Base-by-base conservation (phyloP, 2,888 invertebrate genomes). In the Lochmaea capreae region DNA sequence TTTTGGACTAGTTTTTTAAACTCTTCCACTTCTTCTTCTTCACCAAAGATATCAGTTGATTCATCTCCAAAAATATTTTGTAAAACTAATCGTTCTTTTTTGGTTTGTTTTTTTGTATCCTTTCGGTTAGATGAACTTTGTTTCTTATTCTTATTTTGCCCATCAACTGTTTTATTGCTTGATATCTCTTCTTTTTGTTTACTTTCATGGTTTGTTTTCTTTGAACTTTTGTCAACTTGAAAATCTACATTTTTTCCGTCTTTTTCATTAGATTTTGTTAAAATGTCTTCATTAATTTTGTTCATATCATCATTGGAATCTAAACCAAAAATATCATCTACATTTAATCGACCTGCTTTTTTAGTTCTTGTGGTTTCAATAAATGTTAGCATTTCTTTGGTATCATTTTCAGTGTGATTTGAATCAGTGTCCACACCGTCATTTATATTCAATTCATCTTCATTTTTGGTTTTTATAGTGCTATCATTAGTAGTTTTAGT, bases 1-100 rank as follows among this genome's bases (percentile, higher is more conserved):
- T 61, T 39, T 61, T 61, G 61, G n/a, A 61, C 61, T 61, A 33
- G 33, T 39, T 39, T 14, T n/a, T 39, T 12, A 33, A 39, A 61
- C 14, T 61, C 16, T 33, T n/a, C 14, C 14, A 39, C 12, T 39
- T 61, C 12, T n/a, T 59, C 14, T 14, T 59, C 59, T 9, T 59
- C 59, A 5, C 16, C 33, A 3, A 59, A 59, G 8, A 33, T 22
- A 59, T 39, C 61, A 14, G 33, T 12, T n/a, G 59, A 59, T 11
- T 61, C 61, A 33, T 61, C 61, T 39, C 61, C 61, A 33, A 61
- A 61, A 39, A 61, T 14, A 61, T 39, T 39, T n/a, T 39, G 14
- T 3, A 61, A 33, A 39, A 61, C 6, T 14, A n/a, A 14, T 33
- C 12, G 10, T 33, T 61, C n/a, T n/a, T 61, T 39, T 33, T 26